phyloP scores from a whole-genome alignment of 2,797 vertebrate genomes.

The Uromys caudimaculatus region DNA sequence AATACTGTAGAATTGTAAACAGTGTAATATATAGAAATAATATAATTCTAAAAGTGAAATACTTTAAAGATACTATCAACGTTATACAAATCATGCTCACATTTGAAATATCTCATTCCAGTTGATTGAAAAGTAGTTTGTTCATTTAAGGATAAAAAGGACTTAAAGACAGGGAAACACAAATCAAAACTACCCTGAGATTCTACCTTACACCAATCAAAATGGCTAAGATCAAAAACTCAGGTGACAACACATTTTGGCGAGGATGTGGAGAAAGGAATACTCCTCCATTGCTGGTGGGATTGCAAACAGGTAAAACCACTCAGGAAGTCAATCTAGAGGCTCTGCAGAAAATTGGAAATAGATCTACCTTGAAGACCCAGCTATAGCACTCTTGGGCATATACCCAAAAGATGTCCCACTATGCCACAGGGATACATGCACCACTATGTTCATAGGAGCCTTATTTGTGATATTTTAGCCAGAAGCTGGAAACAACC shows the following conservation, averaged over 20 bases:
- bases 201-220: neutral
- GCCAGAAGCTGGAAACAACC: neutral
- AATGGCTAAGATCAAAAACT: neutral
- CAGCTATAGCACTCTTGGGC: neutral
- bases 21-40: slow-evolving; percentile 27
- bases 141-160: neutral
- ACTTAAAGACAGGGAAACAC: too few species aligned
- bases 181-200: neutral
- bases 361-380: neutral
- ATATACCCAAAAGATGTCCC: neutral
- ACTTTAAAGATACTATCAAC: neutral
- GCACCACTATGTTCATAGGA: neutral
- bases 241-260: neutral
- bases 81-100: neutral
- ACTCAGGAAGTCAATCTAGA: neutral
- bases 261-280: neutral
- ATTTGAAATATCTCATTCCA: neutral
- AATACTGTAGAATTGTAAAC: neutral
- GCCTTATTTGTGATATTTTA: neutral
- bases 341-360: neutral
- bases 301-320: neutral
- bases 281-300: too few species aligned
- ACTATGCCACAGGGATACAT: too few species aligned
- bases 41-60: slow-evolving; percentile 14
- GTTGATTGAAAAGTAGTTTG: neutral